phyloP scores from a whole-genome alignment of 2,888 invertebrate species.

The Drosophila longiperda region DNA sequence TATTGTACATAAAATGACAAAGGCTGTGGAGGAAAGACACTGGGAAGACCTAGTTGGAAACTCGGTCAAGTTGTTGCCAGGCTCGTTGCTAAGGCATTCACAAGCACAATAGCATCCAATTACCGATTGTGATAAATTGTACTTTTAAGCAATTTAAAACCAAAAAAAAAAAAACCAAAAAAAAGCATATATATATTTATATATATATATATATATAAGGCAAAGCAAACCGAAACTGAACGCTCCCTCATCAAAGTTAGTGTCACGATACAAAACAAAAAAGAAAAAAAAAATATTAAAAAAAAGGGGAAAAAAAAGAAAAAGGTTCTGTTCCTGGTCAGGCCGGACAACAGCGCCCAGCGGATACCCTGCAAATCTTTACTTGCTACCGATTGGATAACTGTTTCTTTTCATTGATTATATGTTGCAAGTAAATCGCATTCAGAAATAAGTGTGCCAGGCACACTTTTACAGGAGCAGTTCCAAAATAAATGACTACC shows the following conservation, averaged over 20 bases:
- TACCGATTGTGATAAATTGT: constrained; percentile 81
- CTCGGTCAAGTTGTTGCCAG: constrained; percentile 60
- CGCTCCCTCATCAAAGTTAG: constrained; percentile 65
- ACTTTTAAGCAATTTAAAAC: constrained; percentile 75
- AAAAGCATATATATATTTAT: background rate
- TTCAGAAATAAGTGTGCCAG: background rate
- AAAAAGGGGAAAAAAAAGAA: constrained; percentile 41
- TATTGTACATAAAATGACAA: constrained; percentile 18
- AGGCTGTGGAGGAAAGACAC: constrained; percentile 16
- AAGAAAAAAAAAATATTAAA: constrained; percentile 4
- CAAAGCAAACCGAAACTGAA: constrained; percentile 31
- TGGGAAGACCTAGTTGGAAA: constrained; percentile 36
- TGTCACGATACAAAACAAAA: constrained; percentile 41
- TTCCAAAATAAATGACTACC: background rate
- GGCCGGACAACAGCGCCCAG: constrained; percentile 2
- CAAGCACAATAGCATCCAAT: constrained; percentile 58
- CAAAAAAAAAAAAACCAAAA: constrained; percentile 24
- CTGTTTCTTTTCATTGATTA: background rate
- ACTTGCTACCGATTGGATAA: background rate
- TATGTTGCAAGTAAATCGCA: background rate
- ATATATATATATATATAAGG: background rate
- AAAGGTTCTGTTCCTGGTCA: constrained; percentile 38
- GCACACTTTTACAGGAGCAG: background rate
- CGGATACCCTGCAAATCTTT: constrained; percentile 21
- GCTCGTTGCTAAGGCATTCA: constrained; percentile 16